phyloP scores from a whole-genome alignment of 2,888 invertebrate species.

The Ornithoptera priamus region DNA sequence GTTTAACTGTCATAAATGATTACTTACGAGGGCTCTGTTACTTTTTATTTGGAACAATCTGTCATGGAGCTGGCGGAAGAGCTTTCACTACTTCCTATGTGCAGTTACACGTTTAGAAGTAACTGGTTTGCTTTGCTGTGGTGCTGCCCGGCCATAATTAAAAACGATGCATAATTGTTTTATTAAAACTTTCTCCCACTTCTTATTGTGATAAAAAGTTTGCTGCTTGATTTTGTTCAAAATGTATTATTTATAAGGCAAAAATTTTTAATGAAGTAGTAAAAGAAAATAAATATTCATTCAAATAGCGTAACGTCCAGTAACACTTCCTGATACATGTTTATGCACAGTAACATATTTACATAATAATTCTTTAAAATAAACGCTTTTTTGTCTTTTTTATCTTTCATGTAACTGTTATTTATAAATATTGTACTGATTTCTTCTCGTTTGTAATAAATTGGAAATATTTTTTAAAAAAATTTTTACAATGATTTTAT shows the following conservation, averaged over 20 bases:
- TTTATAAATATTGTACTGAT: neutral
- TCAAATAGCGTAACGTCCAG: conserved; percentile 62
- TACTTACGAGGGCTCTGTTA: conserved; percentile 26
- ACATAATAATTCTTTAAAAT: conserved; percentile 59
- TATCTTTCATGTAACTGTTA: conserved; percentile 34
- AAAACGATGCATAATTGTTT: conserved; percentile 9
- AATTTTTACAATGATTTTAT: too few species aligned
- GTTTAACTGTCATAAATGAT: neutral
- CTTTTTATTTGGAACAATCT: conserved; percentile 36
- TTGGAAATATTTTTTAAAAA: neutral
- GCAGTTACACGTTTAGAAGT: conserved; percentile 7
- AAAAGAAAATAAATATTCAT: conserved; percentile 61
- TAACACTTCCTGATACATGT: conserved; percentile 56
- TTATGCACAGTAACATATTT: conserved; percentile 57
- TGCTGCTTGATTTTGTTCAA: neutral
- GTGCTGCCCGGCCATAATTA: neutral
- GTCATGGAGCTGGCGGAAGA: conserved; percentile 34
- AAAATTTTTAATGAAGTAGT: neutral
- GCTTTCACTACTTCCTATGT: conserved; percentile 34
- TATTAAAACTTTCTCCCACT: conserved; percentile 1
- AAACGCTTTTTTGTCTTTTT: conserved; percentile 48
- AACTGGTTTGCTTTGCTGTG: conserved; percentile 10
- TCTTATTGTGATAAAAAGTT: neutral
- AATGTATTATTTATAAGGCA: neutral
- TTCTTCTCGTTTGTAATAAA: neutral